phyloP scores from a whole-genome alignment of 2,113 vertebrate genomes.

The Oenanthe oenanthe region DNA sequence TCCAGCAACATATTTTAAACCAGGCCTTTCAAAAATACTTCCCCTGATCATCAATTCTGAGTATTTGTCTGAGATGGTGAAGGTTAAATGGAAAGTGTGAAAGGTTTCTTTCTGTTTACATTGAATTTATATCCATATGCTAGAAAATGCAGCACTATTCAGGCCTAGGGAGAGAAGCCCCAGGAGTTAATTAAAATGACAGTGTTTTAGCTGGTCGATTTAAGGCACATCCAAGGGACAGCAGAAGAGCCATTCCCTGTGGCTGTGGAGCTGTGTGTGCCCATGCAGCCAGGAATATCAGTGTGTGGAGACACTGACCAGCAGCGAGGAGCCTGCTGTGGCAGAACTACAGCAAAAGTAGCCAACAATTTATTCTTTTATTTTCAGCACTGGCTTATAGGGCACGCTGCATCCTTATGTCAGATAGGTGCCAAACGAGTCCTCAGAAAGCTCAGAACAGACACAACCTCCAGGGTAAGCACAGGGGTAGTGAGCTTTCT shows the following conservation, averaged over 20 bases:
- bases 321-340: neutral
- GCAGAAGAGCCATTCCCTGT: neutral
- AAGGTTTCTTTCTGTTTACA: neutral
- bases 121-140: neutral
- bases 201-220: conserved; percentile 27
- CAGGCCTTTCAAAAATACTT: neutral
- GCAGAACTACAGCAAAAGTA: neutral
- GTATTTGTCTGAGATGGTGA: neutral
- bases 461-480: neutral
- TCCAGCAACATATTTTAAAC: neutral
- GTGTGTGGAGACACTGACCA: neutral
- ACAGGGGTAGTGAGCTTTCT: conserved; percentile 23
- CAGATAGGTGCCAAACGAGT: neutral
- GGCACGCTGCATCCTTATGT: neutral
- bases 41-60: neutral
- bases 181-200: conserved; percentile 51
- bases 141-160: neutral
- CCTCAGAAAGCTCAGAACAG: neutral
- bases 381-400: neutral
- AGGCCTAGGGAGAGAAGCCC: neutral
- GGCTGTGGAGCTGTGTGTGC: neutral
- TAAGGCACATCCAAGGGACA: conserved; percentile 25
- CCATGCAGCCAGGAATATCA: neutral
- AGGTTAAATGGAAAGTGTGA: conserved; percentile 50
- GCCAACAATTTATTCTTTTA: neutral